Conservation (phyloP, 2,797 vertebrate species). For the Eurystomus glaucurus region DNA sequence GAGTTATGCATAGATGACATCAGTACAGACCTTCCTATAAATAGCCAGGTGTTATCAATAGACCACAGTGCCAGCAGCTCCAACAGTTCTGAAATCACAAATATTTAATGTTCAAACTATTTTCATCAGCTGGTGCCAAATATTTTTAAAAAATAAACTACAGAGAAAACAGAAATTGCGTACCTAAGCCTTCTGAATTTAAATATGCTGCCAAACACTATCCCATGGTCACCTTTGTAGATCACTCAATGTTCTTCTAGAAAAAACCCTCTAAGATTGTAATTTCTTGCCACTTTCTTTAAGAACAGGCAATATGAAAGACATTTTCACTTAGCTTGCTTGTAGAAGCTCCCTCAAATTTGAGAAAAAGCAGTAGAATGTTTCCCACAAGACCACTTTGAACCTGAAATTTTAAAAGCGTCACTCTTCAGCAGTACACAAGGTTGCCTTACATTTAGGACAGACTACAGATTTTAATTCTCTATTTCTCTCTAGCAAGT, state of each 20-base stretch:
- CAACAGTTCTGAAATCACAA: neutral
- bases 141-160: neutral
- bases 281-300: neutral
- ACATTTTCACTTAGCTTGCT: neutral
- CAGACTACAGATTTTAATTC: neutral
- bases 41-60: slow-evolving; percentile 11
- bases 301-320: neutral
- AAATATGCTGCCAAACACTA: neutral
- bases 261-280: neutral
- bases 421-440: neutral
- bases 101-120: neutral
- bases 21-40: slow-evolving; percentile 9
- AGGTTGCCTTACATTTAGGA: neutral
- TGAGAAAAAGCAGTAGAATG: neutral
- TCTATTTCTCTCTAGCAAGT: neutral
- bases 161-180: neutral
- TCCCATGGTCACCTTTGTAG: neutral
- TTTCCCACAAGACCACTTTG: neutral
- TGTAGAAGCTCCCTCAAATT: neutral
- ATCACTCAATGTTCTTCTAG: neutral
- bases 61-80: neutral
- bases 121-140: neutral
- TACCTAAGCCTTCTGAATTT: neutral
- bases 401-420: neutral
- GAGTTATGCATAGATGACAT: neutral